Conservation (phyloP, 2,113 vertebrate species). For the Takifugu flavidus region DNA sequence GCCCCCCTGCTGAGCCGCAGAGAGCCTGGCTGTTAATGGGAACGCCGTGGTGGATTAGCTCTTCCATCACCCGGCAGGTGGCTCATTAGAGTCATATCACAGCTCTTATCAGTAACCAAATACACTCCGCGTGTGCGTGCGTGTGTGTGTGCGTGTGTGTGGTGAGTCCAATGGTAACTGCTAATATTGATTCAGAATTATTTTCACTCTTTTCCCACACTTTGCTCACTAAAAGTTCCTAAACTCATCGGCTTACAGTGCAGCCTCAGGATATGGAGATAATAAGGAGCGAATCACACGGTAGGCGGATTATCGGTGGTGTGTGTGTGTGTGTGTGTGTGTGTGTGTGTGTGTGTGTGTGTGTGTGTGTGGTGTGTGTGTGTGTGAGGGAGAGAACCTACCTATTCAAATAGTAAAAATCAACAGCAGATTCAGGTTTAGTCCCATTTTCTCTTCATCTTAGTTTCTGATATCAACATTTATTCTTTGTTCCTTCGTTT, state of each 20-base stretch:
- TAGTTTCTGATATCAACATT: neutral
- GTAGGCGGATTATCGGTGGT: conserved; percentile 6
- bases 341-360: neutral
- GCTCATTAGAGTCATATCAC: conserved; percentile 70
- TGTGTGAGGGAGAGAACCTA: neutral
- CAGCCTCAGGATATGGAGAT: conserved; percentile 11
- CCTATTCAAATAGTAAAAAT: no score
- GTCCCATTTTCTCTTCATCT: neutral
- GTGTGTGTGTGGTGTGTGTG: neutral
- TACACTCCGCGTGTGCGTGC: conserved; percentile 24
- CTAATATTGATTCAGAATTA: no score
- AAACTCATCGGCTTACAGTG: neutral
- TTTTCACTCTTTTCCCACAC: neutral
- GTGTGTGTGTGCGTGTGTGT: conserved; percentile 12
- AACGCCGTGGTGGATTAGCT: conserved; percentile 61
- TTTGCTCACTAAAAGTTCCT: neutral
- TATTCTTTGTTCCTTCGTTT: no score
- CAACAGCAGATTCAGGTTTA: neutral
- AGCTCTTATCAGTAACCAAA: conserved; percentile 61
- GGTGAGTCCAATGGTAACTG: no score
- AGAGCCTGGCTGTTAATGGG: conserved; percentile 58
- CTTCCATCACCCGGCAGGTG: conserved; percentile 59
- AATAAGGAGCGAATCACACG: conserved; percentile 10
- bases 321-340: conserved; percentile 1
- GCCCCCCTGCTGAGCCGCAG: conserved; percentile 54